Evolutionary conservation across 2,113 vertebrate species (phyloP), one percentile per base, ranked within the genome.

Genomic region (Mus spicilegus): DNA sequence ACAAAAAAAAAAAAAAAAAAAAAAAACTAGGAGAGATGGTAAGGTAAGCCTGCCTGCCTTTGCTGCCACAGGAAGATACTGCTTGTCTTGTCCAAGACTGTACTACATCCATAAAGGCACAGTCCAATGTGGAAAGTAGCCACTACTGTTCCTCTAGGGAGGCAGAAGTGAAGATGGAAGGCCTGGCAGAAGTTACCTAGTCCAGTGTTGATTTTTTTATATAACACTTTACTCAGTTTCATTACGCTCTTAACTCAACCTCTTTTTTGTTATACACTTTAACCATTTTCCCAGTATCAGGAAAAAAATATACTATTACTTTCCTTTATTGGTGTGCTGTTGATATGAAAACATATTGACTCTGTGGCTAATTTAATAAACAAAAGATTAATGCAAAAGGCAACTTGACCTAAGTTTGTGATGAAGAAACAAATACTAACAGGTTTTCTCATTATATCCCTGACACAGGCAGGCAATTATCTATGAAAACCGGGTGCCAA

Each of bases 361-460:
- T 93, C 94, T 92, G 51, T 61, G 26, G 22, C 77, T 93, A 92
- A 90, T 93, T 95, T 94, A 87, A 42, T 94, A 81, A 88, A 87
- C 54, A 92, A 95, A 94, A 54, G 4, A 91, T 42, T 90, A 92
- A 82, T 14, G n/a, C 61, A 81, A 85, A 95, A 91, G 80, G 51
- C 9, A 91, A 28, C 22, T 49, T 93, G 67, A 93, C 81, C 85
- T 95, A 61, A 61, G 24, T 92, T 95, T 65, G 56, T 88, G 86
- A 95, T 70, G 24, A 91, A 51, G 39, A 90, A 93, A 92, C 26
- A 93, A 95, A 92, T 73, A 94, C 70, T 90, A 96, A 30, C 92
- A 96, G 90, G 95, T 87, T 97, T 88, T 88, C 78, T 97, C 87
- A 96, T 95, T 93, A 96, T 24, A 20, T 61, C 49, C 84, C 75